Base-by-base conservation (phyloP, 2,113 vertebrate species). In the Lutjanus erythropterus region DNA sequence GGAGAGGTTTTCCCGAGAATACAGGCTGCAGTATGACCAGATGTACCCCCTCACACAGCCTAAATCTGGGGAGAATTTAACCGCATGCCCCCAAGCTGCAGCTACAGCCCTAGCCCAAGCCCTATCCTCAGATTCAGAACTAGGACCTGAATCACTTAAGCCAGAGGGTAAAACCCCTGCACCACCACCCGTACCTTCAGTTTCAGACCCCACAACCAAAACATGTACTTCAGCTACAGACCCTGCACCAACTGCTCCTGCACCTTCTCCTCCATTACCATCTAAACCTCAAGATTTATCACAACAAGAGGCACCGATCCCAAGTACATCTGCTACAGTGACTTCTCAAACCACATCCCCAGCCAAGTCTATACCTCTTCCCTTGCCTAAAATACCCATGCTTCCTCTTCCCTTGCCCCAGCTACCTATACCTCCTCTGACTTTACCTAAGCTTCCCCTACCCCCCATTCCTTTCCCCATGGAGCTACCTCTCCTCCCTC, bases 1-100 rank as follows among this genome's bases (percentile, higher is more conserved):
- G 9, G 98, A 99, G 88, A 96, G 88, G 62, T 99, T 99, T 94
- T 97, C 98, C 88, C 97, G 96, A 86, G 97, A 98, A 74, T 99
- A 99, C 92, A 94, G 98, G 84, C 95, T 97, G 74, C 96, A 97
- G 84, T 99, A 99, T 0, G 98, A 99, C 84, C 97, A 97, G 75
- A 94, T 97, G 67, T 99, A 97, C 86, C 98, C 98, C 0, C 86
- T 99, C 37, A 91, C 94, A 86, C 95, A 88, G 44, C 37, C 65
- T 50, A 85, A 79, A 78, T 73, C 79, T 53, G 79, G 12, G 6
- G 91, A 93, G 21, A 82, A 76, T 83, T 69, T 66, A 47, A 23
- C 31, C 52, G 12, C 37, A 35, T 75, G 60, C 16, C 49, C 75
- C 19, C 80, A 85, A 44, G 42, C 73, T 62, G 16, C 71, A 80